phyloP scores from a whole-genome alignment of 2,888 invertebrate species.

The Apamea monoglypha region DNA sequence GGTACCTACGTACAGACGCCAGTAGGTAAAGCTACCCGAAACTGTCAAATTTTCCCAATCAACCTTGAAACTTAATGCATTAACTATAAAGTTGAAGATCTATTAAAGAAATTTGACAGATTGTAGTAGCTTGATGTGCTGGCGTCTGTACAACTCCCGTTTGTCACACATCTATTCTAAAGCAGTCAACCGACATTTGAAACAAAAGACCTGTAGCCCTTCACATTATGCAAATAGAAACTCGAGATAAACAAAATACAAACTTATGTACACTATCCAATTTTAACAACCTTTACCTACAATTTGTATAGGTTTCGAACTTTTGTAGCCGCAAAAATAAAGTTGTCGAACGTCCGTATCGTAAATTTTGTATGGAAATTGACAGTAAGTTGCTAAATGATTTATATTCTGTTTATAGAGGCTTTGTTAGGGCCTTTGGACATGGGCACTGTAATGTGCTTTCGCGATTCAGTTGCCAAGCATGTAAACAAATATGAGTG shows the following conservation, averaged over 20 bases:
- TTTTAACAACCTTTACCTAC: neutral
- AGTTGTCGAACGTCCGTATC: slow-evolving; percentile 52
- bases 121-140: too few species aligned
- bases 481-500: neutral
- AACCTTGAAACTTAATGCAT: too few species aligned
- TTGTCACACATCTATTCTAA: slow-evolving; percentile 19
- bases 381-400: slow-evolving; percentile 58
- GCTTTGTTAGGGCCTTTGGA: slow-evolving; percentile 50
- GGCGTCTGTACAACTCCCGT: neutral
- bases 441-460: slow-evolving; percentile 42
- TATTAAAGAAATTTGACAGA: too few species aligned
- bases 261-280: slow-evolving; percentile 25
- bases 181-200: slow-evolving; percentile 44
- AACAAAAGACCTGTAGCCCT: slow-evolving; percentile 63
- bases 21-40: too few species aligned
- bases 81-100: too few species aligned
- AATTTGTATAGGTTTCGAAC: neutral
- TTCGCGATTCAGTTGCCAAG: neutral
- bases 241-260: slow-evolving; percentile 44
- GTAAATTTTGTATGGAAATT: slow-evolving; percentile 61
- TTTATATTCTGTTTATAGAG: slow-evolving; percentile 62
- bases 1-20: too few species aligned
- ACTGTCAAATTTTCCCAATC: too few species aligned
- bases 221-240: slow-evolving; percentile 62
- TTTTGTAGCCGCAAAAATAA: slow-evolving; percentile 43